These are phyloP conservation scores for Enteromius thamalakanensis DNA, from an alignment of 2,797 vertebrate species.

Conservation along the genomic window DNA sequence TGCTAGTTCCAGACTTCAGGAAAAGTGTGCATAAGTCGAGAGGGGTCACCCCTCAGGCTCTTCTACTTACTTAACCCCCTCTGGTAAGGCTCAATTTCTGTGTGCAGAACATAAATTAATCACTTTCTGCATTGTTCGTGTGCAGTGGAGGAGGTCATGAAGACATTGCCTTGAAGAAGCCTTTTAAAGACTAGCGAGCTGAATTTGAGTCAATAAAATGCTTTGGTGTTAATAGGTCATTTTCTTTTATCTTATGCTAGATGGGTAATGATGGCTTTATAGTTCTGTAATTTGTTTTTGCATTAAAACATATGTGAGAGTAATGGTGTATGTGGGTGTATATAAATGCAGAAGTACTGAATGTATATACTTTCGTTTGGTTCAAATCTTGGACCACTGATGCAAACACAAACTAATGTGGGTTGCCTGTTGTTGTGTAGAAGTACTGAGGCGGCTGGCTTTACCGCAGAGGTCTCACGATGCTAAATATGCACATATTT, in stretches of 20 bases:
- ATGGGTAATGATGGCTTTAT: background rate
- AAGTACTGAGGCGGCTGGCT: constrained; percentile 19
- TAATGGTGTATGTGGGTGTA: constrained; percentile 25
- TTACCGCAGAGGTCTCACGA: constrained; percentile 26
- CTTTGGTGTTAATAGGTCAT: background rate
- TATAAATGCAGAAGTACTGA: background rate
- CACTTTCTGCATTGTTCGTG: constrained; percentile 62
- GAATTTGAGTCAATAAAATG: background rate
- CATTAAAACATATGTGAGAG: background rate
- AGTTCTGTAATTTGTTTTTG: background rate
- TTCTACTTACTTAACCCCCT: constrained; percentile 56
- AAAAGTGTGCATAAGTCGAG: constrained; percentile 14
- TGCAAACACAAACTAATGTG: constrained; percentile 19
- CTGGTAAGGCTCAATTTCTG: constrained; percentile 42
- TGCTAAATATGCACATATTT: constrained; percentile 49
- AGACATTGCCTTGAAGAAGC: background rate
- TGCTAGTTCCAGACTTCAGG: constrained; percentile 51
- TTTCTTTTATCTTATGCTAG: background rate
- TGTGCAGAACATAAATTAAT: constrained; percentile 60
- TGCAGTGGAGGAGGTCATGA: background rate
- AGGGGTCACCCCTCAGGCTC: constrained; percentile 18
- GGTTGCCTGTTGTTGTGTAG: constrained; percentile 15
- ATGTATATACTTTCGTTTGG: background rate
- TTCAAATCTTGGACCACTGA: constrained; percentile 6
- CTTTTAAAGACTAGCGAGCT: background rate